phyloP scores from a whole-genome alignment of 2,797 vertebrate genomes.

The Channallabes apus region DNA sequence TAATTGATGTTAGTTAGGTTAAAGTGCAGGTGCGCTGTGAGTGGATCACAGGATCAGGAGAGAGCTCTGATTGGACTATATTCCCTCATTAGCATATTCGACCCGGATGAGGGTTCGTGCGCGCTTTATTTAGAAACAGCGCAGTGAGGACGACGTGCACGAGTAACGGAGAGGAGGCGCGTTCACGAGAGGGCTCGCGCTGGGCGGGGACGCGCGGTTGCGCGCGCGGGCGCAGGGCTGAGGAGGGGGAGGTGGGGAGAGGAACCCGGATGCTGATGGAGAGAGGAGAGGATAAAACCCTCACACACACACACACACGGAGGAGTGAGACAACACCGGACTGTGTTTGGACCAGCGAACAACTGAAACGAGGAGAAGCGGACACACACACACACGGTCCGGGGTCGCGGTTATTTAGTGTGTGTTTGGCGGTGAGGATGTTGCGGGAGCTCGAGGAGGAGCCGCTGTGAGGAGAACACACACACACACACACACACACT shows the following conservation, averaged over 20 bases:
- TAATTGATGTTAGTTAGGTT: not conserved
- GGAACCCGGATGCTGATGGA: slow-evolving; percentile 81
- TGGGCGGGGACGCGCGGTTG: slow-evolving; percentile 48
- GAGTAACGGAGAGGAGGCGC: slow-evolving; percentile 26
- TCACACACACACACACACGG: too few relatives aligned
- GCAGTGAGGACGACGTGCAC: too few relatives aligned
- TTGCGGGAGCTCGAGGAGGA: slow-evolving; percentile 46
- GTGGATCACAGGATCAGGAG: not conserved
- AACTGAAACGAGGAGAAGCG: not conserved
- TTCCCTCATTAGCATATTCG: not conserved
- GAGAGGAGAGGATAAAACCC: slow-evolving; percentile 50
- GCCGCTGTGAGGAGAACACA: slow-evolving; percentile 62
- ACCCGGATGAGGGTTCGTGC: too few relatives aligned
- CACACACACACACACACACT: too few relatives aligned
- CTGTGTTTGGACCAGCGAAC: not conserved
- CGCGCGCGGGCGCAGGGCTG: slow-evolving; percentile 38
- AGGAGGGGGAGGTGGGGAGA: slow-evolving; percentile 40
- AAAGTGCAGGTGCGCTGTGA: not conserved
- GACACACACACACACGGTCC: not conserved
- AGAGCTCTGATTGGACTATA: not conserved
- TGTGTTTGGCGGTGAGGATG: not conserved
- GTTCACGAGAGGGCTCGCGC: slow-evolving; percentile 44
- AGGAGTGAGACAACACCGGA: not conserved
- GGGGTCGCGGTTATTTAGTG: slow-evolving; percentile 2
- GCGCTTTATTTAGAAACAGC: too few relatives aligned